Conservation (phyloP, 2,113 vertebrate genomes). For the Podarcis raffonei region DNA sequence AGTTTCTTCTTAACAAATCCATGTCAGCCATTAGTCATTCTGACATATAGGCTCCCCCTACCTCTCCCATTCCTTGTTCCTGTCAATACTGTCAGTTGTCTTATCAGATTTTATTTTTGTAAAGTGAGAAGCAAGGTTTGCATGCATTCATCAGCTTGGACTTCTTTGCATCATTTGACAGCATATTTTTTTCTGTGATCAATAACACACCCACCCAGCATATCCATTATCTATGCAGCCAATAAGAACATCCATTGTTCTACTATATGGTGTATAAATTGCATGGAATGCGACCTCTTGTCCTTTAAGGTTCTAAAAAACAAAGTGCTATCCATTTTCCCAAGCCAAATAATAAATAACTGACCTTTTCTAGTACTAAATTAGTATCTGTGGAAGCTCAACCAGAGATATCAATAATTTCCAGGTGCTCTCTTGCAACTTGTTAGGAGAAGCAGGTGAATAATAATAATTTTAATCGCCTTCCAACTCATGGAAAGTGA, state of each 20-base stretch:
- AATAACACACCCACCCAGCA: neutral
- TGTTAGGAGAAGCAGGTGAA: neutral
- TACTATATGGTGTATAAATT: neutral
- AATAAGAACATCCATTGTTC: neutral
- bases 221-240: neutral
- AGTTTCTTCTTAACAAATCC: conserved; percentile 1
- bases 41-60: neutral
- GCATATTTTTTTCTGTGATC: neutral
- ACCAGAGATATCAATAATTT: neutral
- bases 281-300: neutral
- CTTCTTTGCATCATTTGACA: neutral
- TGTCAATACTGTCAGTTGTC: neutral
- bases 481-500: too few relatives aligned
- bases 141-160: neutral
- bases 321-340: neutral
- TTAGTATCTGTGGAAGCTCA: conserved; percentile 4
- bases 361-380: neutral
- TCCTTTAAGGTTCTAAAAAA: neutral
- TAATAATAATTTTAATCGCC: neutral
- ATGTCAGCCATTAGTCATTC: conserved; percentile 8
- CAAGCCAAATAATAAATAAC: neutral
- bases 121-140: neutral
- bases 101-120: neutral
- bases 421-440: neutral
- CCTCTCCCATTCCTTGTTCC: neutral